These are phyloP conservation scores for Phyllotis vaccarum DNA, from an alignment of 2,797 vertebrate species.

Conservation along the genomic window DNA sequence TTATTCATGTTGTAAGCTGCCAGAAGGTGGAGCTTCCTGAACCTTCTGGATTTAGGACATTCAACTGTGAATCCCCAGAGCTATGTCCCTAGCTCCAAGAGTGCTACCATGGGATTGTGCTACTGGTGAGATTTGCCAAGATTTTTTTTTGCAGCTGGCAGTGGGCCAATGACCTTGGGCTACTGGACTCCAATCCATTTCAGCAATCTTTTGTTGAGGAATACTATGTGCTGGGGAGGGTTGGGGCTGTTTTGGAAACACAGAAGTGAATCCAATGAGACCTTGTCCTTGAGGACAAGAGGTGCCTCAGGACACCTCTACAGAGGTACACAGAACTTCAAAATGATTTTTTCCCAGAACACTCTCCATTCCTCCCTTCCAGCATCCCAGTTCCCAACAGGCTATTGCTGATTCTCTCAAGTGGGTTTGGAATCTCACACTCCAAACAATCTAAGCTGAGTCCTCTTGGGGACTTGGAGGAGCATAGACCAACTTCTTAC, in stretches of 20 bases:
- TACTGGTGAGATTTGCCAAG: conserved; percentile 60
- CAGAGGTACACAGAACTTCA: neutral
- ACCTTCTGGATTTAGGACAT: conserved; percentile 65
- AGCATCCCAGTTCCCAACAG: neutral
- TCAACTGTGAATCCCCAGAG: conserved; percentile 50
- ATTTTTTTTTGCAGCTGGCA: conserved; percentile 63
- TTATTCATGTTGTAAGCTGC: conserved; percentile 73
- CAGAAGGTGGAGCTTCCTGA: conserved; percentile 51
- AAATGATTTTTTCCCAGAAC: neutral
- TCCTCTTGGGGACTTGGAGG: neutral
- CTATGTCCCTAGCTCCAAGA: conserved; percentile 21
- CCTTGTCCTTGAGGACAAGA: conserved; percentile 61
- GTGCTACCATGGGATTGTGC: conserved; percentile 38
- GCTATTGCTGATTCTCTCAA: neutral
- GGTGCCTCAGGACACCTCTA: neutral
- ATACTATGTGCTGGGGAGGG: conserved; percentile 42
- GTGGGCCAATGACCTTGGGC: conserved; percentile 61
- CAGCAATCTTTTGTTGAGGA: conserved; percentile 61
- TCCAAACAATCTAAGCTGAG: neutral
- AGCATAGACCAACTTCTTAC: conserved; percentile 9
- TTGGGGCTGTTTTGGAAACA: conserved; percentile 18
- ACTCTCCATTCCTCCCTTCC: neutral
- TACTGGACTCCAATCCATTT: conserved; percentile 62
- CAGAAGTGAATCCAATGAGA: conserved; percentile 31
- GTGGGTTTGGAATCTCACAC: neutral